A percentile compares a stretch with the other conserved stretches of the same genome.
These are phyloP conservation scores for Microplitis manilae DNA, from an alignment of 2,888 invertebrate species.

Conservation along the genomic window DNA sequence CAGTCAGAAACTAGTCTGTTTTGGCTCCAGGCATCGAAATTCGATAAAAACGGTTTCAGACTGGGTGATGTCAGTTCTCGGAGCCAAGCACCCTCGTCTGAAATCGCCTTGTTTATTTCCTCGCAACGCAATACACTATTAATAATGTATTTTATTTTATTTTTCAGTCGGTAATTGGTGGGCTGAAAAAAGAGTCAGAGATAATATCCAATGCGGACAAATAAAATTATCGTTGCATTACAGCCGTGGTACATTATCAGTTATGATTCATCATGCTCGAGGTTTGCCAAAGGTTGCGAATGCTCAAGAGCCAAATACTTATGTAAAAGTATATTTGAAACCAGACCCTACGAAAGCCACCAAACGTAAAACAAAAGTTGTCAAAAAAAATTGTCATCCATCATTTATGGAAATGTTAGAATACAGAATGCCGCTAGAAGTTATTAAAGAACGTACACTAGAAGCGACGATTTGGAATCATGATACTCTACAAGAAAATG, in stretches of 20 bases:
- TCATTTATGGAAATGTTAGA: slow-evolving; percentile 98
- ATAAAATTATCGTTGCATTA: slow-evolving; percentile 86
- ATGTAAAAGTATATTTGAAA: slow-evolving; percentile 92
- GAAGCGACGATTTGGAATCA: slow-evolving; percentile 97
- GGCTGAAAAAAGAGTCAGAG: slow-evolving; percentile 65
- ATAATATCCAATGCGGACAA: slow-evolving; percentile 77
- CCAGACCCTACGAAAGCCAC: slow-evolving; percentile 94
- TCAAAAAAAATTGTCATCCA: slow-evolving; percentile 93
- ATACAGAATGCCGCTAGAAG: slow-evolving; percentile 87
- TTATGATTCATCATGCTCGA: slow-evolving; percentile 93
- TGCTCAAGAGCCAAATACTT: slow-evolving; percentile 89
- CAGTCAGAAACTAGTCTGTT: no score
- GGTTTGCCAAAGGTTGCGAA: slow-evolving; percentile 86
- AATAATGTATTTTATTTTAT: no score
- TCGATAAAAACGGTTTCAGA: no score
- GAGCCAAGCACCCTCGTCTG: no score
- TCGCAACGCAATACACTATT: no score
- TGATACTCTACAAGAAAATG: slow-evolving; percentile 94
- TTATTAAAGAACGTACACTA: slow-evolving; percentile 82
- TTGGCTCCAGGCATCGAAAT: no score
- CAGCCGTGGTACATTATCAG: slow-evolving; percentile 81
- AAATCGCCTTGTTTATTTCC: no score
- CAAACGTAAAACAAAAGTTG: slow-evolving; percentile 96
- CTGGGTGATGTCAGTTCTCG: no score
- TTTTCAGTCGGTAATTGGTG: slow-evolving; percentile 69